A percentile compares a stretch with the other conserved stretches of the same genome.
Conservation (phyloP, 1,140 invertebrate genomes). For the Apocrypta bakeri region DNA sequence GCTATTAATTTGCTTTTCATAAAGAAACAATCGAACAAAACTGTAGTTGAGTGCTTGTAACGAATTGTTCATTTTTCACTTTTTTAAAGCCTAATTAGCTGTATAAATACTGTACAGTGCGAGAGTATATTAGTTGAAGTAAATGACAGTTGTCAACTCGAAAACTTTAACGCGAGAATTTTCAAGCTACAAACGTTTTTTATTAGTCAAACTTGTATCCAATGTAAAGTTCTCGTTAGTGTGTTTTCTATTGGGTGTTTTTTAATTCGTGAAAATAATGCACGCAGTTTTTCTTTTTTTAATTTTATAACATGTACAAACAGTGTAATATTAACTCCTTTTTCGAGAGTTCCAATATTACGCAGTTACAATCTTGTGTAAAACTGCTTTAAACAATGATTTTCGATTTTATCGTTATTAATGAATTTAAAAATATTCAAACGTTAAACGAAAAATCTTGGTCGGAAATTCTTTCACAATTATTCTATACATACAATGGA, state of each 20-base stretch:
- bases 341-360: slow-evolving; percentile 34
- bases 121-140: slow-evolving; percentile 33
- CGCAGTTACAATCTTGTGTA: too few species aligned
- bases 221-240: slow-evolving; percentile 29
- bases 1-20: slow-evolving; percentile 2
- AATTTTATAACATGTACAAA: slow-evolving; percentile 30
- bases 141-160: slow-evolving; percentile 47
- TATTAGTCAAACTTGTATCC: neutral
- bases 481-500: too few species aligned
- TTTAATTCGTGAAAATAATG: slow-evolving; percentile 26
- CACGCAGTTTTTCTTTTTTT: slow-evolving; percentile 18
- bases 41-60: neutral
- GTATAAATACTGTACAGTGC: slow-evolving; percentile 61
- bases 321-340: slow-evolving; percentile 5
- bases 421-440: too few species aligned
- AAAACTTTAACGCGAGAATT: slow-evolving; percentile 22
- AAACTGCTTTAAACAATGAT: too few species aligned
- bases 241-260: slow-evolving; percentile 32
- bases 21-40: neutral
- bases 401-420: too few species aligned
- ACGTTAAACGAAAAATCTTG: too few species aligned
- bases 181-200: slow-evolving; percentile 33
- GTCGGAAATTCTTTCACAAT: too few species aligned
- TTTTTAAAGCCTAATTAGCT: slow-evolving; percentile 50
- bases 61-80: slow-evolving; percentile 20